Evolutionary conservation across 1,140 invertebrate species (phyloP), one percentile per base, ranked within the genome.

Genomic region (Rhopalosiphum padi): DNA sequence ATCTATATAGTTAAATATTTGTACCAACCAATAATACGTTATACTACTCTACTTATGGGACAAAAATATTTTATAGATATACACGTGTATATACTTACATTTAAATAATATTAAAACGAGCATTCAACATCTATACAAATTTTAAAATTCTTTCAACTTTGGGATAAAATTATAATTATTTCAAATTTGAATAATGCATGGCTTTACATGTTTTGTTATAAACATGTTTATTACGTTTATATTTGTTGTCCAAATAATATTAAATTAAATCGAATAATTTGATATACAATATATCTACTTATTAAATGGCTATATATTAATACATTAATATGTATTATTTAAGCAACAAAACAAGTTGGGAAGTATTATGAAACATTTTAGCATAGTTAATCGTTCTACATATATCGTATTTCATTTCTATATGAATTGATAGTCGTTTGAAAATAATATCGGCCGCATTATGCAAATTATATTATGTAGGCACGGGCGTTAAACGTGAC

Each of bases 401-500:
- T 86, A 43, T 86, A 86, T 86, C 18, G 46, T 9, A n/a, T 88
- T 88, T 88, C 86, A 48, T 88, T 88, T 88, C 86, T 37, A 83
- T 2, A 23, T 41, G n/a, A 77, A 18, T 90, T 60, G 22, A 90
- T 60, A 90, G 55, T 90, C 51, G 23, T 7, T 60, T 90, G 8
- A 90, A 90, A 90, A 90, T 90, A 60, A 55, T 60, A 60, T 60
- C 22, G 53, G 3, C 21, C 35, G 5, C 55, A 30, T 37, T 90
- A 90, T 90, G 88, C 51, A 90, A 90, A 90, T 90, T 90, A 55
- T 48, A 23, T 55, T 77, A n/a, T n/a, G 30, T 77, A 77, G 60
- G 22, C 30, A 35, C 51, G 51, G 37, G 88, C 8, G 88, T 30
- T 55, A 53, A 90, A 90, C 88, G 88, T 90, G 48, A 55, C 88